These are phyloP conservation scores for Progne subis DNA, from an alignment of 2,113 vertebrate species.

Conservation along the genomic window DNA sequence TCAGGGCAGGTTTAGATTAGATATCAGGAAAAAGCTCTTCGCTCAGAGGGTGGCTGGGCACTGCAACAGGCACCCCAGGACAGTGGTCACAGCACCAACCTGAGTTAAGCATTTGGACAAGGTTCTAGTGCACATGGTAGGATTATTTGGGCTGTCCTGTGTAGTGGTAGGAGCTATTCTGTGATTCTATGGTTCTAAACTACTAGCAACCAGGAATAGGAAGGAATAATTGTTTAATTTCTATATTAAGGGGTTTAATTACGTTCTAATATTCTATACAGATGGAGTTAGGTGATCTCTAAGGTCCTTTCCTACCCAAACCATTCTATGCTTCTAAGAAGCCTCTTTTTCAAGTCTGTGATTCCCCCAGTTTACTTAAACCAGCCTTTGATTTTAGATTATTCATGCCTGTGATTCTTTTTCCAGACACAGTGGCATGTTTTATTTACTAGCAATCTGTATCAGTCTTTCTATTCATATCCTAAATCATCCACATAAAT, in stretches of 20 bases:
- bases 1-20: background rate
- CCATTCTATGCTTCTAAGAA: background rate
- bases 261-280: no score
- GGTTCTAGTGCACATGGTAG: fast-evolving
- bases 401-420: background rate
- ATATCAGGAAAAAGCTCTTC: background rate
- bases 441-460: background rate
- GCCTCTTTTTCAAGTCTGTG: background rate
- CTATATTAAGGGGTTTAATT: no score
- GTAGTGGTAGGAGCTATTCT: no score
- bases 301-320: background rate
- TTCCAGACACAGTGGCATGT: background rate
- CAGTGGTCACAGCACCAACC: background rate
- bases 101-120: background rate
- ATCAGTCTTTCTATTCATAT: background rate
- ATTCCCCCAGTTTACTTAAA: background rate
- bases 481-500: background rate
- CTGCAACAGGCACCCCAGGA: background rate
- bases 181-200: background rate
- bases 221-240: background rate
- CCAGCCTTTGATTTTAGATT: background rate
- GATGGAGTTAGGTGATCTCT: background rate
- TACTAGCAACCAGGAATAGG: background rate
- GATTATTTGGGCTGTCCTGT: background rate
- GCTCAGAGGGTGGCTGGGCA: no score